Base-by-base conservation (phyloP, 35 echinoderm and acorn worm species). In the Apostichopus parvimensis region DNA sequence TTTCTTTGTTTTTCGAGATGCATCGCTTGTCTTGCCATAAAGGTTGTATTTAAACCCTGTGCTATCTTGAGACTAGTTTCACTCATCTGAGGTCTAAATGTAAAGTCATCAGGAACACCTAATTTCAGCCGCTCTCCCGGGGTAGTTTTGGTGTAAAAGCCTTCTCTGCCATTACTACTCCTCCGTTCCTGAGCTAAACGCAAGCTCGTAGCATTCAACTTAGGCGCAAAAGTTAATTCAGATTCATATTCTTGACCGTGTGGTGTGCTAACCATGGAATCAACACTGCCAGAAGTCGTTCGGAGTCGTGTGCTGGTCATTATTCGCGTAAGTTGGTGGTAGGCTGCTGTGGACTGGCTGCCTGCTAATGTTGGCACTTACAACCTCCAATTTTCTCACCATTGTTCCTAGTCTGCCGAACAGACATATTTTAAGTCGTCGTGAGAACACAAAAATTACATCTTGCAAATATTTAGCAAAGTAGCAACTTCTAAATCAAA, bases 51-150 rank as follows among this genome's bases (percentile, higher is more conserved):
- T 57, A 98, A 79, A 15, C 87, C 77, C 75, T 98, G 94, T 70
- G 94, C 94, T 79, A 98, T 98, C 76, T 93, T 98, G 9, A 92
- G 64, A 87, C 96, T 98, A 5, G 94, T 95, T 59, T 93, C 91
- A 86, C 96, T 98, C 92, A 98, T 95, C 58, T 95, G 96, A 15
- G 96, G 96, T 92, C 92, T 94, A 88, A 98, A 98, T 18, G 94
- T 98, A 83, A 95, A 98, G 34, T 97, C 96, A 56, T 93, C 71
- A 24, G 82, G 72, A 13, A 15, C 70, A 57, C 8, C 75, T 25
- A 62, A 5, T 23, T 75, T 83, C 6, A 70, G 82, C 4, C 64
- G 45, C 57, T 56, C 92, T 23, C 80, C 77, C 15, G 77, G 83
- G 25, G 53, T 24, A 76, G 70, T 86, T 76, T 82, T 87, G 53